These are phyloP conservation scores for Xanthorhoe spadicearia DNA, from an alignment of 2,888 invertebrate species.

Conservation along the genomic window DNA sequence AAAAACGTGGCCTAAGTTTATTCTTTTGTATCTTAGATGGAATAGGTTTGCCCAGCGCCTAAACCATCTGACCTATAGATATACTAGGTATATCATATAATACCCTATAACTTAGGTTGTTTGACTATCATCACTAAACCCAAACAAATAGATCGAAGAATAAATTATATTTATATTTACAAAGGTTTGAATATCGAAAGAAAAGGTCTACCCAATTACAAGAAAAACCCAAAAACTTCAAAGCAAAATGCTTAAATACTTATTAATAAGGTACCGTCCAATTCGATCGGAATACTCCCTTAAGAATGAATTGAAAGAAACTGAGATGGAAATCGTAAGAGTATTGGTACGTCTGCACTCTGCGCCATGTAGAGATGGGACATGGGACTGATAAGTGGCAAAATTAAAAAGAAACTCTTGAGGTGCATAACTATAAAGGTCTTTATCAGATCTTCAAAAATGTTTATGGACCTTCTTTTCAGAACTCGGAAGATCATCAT, in stretches of 20 bases:
- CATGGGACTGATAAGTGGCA: not conserved
- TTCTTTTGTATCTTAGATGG: no score
- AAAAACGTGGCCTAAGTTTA: no score
- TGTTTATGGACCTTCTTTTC: no score
- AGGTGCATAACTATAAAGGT: no score
- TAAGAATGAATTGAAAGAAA: conserved; percentile 31
- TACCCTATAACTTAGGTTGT: no score
- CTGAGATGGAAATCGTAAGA: conserved; percentile 24
- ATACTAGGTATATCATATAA: no score
- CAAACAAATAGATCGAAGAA: not conserved
- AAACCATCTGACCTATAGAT: no score
- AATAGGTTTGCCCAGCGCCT: no score
- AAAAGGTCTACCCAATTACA: conserved; percentile 23
- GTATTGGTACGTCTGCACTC: conserved; percentile 17
- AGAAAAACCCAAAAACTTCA: conserved; percentile 12
- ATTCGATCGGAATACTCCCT: conserved; percentile 13
- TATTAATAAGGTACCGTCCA: conserved; percentile 24
- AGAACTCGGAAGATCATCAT: no score
- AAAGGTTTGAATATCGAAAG: not conserved
- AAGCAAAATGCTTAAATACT: conserved; percentile 19
- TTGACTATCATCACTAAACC: no score
- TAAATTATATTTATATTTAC: not conserved
- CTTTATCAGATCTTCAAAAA: no score
- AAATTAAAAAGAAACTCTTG: no score
- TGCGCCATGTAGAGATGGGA: not conserved